Evolutionary conservation across 2,888 invertebrate species (phyloP).

Genomic region (Nomada fucata): DNA sequence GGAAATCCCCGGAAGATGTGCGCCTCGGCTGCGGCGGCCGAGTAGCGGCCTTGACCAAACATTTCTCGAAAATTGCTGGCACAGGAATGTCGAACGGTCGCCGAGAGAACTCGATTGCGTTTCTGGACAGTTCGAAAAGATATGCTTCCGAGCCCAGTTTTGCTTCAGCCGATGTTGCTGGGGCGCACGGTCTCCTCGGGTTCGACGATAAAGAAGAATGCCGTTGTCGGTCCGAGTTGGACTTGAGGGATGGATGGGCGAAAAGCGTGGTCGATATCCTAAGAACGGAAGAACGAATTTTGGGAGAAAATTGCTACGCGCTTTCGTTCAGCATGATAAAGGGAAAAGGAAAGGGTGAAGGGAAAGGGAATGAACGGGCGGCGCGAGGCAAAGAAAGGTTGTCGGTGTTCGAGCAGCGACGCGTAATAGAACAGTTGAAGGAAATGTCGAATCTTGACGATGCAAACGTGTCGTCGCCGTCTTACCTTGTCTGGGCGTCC

Average conservation of each 20-base stretch:
- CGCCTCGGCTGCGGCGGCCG: constrained; percentile 89
- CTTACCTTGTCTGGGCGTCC: too few relatives aligned
- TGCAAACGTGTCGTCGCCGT: constrained; percentile 67
- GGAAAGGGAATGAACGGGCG: too few relatives aligned
- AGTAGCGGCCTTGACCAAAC: constrained; percentile 89
- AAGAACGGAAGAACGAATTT: too few relatives aligned
- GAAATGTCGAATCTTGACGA: constrained; percentile 81
- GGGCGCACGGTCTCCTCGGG: not conserved
- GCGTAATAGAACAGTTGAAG: constrained; percentile 80
- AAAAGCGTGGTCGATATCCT: not conserved
- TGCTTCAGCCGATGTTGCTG: constrained; percentile 70
- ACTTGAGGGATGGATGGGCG: constrained; percentile 65
- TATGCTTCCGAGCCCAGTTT: constrained; percentile 83
- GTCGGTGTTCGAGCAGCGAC: constrained; percentile 77
- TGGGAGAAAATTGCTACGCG: too few relatives aligned
- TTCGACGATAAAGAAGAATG: constrained; percentile 33
- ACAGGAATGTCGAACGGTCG: constrained; percentile 80
- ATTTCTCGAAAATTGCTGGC: constrained; percentile 85
- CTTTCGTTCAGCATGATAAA: too few relatives aligned
- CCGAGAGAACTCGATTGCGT: not conserved
- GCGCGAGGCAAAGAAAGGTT: constrained; percentile 64
- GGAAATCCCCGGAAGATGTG: constrained; percentile 90
- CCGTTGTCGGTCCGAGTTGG: constrained; percentile 79
- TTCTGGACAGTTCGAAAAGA: constrained; percentile 62
- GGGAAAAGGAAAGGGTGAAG: too few relatives aligned